Evolutionary conservation across 2,888 invertebrate species (phyloP), one percentile per base, ranked within the genome.

Genomic region (Caenorhabditis sp.): DNA sequence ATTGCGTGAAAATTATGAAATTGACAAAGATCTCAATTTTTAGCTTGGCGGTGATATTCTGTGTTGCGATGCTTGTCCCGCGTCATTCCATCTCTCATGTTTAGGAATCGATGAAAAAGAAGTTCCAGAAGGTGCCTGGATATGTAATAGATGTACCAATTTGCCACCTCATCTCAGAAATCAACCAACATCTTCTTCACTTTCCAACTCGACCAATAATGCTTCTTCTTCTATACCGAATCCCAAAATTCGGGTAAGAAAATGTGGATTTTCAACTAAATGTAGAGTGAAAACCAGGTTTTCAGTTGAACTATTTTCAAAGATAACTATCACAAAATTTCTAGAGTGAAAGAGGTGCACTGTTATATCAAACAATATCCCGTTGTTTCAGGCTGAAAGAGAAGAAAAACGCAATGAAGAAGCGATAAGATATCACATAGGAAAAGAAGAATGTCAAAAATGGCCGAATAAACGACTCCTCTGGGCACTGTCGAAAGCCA

Each of bases 61-160:
- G 1, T 59, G 59, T 21, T 59, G 59, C 26, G 59, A 59, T 14
- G 6, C 6, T 14, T 59, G 59, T 14, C 43, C 49, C 3, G 49
- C 59, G 4, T 59, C 59, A n/a, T 59, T 59, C 23, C 59, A 59
- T 26, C 26, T 59, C 1, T 19, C 17, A 27, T 59, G 59, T 24
- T 14, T 59, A 1, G 43, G 31, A 59, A 59, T 59, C 26, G 24
- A 49, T 24, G 49, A 59, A 49, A 23, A 43, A 14, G 49, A 59
- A 14, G 59, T 59, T 21, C 59, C 59, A 24, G 49, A 43, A 21
- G 59, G 49, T 24, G 43, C 8, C 5, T 59, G 43, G 43, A 23
- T 59, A 4, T 59, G 59, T 49, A 59, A 59, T 24, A 37, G 59
- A 31, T 59, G 59, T 26, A 23, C 21, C 1, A 43, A 59, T 58